Evolutionary conservation across 2,113 vertebrate species (phyloP).

Genomic region (Pachyramphus minor): DNA sequence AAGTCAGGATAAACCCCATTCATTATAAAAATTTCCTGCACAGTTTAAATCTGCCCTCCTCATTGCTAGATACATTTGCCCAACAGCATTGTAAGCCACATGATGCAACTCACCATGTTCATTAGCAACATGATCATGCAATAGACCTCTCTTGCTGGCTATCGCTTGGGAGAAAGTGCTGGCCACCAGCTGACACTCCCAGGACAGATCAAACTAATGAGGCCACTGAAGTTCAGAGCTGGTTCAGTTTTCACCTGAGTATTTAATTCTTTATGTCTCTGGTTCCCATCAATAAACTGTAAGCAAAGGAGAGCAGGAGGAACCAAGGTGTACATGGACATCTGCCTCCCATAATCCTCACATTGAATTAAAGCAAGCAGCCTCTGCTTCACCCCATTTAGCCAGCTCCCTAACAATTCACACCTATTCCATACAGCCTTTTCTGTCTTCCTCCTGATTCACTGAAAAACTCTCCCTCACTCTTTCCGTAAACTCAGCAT

Average conservation of each 20-base stretch:
- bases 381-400: background rate
- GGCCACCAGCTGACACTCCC: background rate
- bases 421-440: background rate
- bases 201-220: background rate
- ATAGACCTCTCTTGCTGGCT: background rate
- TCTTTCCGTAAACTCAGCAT: background rate
- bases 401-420: background rate
- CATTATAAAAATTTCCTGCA: background rate
- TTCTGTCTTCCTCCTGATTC: background rate
- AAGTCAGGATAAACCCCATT: background rate
- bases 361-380: background rate
- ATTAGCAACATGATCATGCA: background rate
- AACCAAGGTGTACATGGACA: background rate
- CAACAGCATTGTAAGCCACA: background rate
- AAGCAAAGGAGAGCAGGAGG: background rate
- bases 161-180: background rate
- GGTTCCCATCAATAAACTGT: background rate
- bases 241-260: background rate
- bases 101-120: background rate
- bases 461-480: background rate
- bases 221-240: slow-evolving; percentile 12
- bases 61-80: background rate
- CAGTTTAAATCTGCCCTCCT: background rate
- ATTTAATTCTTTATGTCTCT: background rate
- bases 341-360: background rate